Percentiles rank a stretch among this genome's conserved stretches.
phyloP scores from a whole-genome alignment of 2,888 invertebrate genomes.

The Sericinus montela region DNA sequence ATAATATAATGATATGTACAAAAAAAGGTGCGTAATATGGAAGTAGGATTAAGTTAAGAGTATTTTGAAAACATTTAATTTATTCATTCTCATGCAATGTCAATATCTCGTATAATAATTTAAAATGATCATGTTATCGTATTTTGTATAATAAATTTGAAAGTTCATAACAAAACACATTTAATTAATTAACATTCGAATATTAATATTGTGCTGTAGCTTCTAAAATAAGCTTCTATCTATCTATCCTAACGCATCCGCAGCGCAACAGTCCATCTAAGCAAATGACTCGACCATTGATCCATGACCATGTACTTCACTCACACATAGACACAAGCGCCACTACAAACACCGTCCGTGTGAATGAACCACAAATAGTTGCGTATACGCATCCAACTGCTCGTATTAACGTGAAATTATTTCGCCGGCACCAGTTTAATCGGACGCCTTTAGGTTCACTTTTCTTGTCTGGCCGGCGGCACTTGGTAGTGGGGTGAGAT shows the following conservation, averaged over 20 bases:
- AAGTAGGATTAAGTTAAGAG: no score
- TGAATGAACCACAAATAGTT: constrained; percentile 54
- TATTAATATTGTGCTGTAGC: no score
- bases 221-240: constrained; percentile 11
- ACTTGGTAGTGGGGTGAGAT: constrained; percentile 65
- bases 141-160: no score
- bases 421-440: constrained; percentile 63
- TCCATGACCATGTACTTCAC: constrained; percentile 29
- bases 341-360: constrained; percentile 28
- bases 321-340: constrained; percentile 23
- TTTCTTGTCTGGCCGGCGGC: constrained; percentile 52
- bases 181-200: no score
- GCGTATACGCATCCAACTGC: constrained; percentile 48
- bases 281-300: constrained; percentile 37
- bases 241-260: constrained; percentile 17
- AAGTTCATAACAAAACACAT: no score
- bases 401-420: constrained; percentile 63
- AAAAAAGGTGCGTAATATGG: no score
- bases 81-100: no score
- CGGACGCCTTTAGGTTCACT: constrained; percentile 65
- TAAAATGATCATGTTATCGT: no score
- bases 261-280: constrained; percentile 25
- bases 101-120: no score
- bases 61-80: no score
- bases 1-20: no score